These are phyloP conservation scores for Lacanobia wlatinum DNA, from an alignment of 2,888 invertebrate species.

Conservation along the genomic window DNA sequence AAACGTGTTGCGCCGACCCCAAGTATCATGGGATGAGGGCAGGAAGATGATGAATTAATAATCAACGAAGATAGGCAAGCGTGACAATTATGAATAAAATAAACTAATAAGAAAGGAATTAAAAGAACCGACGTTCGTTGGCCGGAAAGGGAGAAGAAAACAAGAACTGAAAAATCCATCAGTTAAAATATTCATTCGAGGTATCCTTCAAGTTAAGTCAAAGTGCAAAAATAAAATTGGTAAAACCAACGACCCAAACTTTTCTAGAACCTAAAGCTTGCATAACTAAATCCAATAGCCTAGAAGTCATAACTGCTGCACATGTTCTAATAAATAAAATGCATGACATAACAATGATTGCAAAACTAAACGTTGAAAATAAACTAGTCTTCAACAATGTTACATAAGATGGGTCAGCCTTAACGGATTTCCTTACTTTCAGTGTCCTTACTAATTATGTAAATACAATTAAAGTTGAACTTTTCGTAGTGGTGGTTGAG, in stretches of 20 bases:
- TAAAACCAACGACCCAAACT: not conserved
- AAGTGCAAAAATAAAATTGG: not conserved
- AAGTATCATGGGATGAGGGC: too few species aligned
- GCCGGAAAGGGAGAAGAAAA: too few species aligned
- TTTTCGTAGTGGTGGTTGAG: slow-evolving; percentile 39
- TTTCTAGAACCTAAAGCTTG: slow-evolving; percentile 24
- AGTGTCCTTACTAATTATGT: slow-evolving; percentile 63
- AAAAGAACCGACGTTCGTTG: too few species aligned
- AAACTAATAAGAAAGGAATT: not conserved
- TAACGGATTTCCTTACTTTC: slow-evolving; percentile 82
- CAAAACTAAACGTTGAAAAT: slow-evolving; percentile 64
- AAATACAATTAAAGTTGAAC: slow-evolving; percentile 55
- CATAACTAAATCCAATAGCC: slow-evolving; percentile 28
- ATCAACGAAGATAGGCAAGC: slow-evolving; percentile 8
- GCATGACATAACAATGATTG: slow-evolving; percentile 68
- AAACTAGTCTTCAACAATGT: slow-evolving; percentile 60
- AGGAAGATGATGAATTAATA: too few species aligned
- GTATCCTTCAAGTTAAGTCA: too few species aligned
- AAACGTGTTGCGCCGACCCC: too few species aligned
- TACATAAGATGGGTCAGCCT: slow-evolving; percentile 74
- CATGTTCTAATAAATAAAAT: slow-evolving; percentile 51
- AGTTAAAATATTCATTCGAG: too few species aligned
- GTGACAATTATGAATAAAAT: too few species aligned
- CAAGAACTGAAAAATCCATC: too few species aligned
- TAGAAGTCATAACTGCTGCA: slow-evolving; percentile 32